Percentiles rank a stretch among this genome's conserved stretches.
Evolutionary conservation across 2,888 invertebrate species (phyloP).

Genomic region (Diaphora mendica): DNA sequence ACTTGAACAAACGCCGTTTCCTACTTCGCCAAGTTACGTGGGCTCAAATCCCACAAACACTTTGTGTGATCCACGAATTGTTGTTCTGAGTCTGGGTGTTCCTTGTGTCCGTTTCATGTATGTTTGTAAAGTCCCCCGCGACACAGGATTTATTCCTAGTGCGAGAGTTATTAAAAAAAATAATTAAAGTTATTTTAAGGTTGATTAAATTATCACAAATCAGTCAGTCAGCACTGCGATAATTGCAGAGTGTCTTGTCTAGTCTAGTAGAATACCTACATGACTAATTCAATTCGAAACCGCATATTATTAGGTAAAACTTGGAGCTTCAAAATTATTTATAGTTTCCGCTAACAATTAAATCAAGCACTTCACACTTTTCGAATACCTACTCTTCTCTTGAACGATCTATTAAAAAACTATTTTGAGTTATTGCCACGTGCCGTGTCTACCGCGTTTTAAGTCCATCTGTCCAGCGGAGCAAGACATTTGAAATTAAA

Average conservation of each 20-base stretch:
- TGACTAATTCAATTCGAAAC: not conserved
- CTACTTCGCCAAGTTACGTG: no score
- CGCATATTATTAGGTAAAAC: not conserved
- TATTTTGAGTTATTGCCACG: not conserved
- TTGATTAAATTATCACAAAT: not conserved
- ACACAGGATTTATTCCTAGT: no score
- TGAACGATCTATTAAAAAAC: not conserved
- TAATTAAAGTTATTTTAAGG: not conserved
- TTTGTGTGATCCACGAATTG: no score
- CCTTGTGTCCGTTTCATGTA: no score
- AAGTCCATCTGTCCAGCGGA: constrained; percentile 57
- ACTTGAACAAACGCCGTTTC: no score
- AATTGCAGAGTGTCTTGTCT: not conserved
- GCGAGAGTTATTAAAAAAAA: no score
- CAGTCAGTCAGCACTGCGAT: not conserved
- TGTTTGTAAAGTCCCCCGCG: no score
- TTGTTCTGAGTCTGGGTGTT: no score
- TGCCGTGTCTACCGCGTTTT: constrained; percentile 52
- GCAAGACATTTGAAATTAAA: constrained; percentile 77
- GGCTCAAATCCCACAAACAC: no score
- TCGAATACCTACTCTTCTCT: not conserved
- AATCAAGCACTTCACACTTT: not conserved
- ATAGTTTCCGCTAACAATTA: no score
- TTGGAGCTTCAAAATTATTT: not conserved
- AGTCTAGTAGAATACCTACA: not conserved